These are phyloP conservation scores for Masnerella sp. DNA, from an alignment of 2,888 invertebrate species.

Conservation along the genomic window DNA sequence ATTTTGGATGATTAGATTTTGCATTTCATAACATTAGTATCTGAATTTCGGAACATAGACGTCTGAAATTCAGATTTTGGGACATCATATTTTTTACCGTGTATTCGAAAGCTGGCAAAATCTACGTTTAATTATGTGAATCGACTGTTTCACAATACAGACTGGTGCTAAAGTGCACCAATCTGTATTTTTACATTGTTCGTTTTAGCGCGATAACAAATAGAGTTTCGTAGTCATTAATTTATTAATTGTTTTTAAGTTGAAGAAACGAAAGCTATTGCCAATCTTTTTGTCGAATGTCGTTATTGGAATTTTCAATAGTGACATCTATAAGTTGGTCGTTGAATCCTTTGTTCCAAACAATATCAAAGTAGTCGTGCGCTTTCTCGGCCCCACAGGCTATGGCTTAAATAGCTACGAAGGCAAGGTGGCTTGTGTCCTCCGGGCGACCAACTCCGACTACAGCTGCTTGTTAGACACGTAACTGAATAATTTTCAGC, in stretches of 20 bases:
- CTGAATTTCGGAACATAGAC: no score
- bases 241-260: conserved; percentile 52
- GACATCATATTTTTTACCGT: no score
- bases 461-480: conserved; percentile 16
- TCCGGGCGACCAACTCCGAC: conserved; percentile 16
- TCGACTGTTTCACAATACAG: no score
- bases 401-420: conserved; percentile 28
- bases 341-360: conserved; percentile 56
- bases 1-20: no score
- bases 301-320: conserved; percentile 46
- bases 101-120: no score
- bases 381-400: conserved; percentile 22
- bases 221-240: conserved; percentile 5
- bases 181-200: no score
- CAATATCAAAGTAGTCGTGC: conserved; percentile 52
- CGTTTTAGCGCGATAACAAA: no score
- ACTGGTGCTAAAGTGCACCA: no score
- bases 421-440: conserved; percentile 23
- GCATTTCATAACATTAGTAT: no score
- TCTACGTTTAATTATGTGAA: no score
- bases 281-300: conserved; percentile 42
- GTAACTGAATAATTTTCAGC: conserved; percentile 29
- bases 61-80: no score
- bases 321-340: conserved; percentile 54
- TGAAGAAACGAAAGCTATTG: conserved; percentile 21